phyloP scores from a whole-genome alignment of 2,113 vertebrate genomes.

The Crotophaga sulcirostris region DNA sequence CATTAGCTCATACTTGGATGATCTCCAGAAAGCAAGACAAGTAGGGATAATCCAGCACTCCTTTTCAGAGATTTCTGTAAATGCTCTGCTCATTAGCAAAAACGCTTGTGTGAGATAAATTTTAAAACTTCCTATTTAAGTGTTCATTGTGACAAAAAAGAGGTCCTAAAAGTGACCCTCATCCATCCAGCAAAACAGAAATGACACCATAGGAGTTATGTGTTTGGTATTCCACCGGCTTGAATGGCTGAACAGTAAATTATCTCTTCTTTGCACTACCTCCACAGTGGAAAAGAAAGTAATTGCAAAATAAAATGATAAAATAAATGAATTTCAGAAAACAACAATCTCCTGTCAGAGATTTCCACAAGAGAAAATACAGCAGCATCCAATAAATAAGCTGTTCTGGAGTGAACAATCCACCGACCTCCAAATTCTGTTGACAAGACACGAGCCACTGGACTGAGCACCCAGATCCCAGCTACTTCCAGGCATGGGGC shows the following conservation, averaged over 20 bases:
- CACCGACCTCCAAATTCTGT: background rate
- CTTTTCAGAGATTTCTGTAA: conserved; percentile 11
- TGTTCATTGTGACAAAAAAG: background rate
- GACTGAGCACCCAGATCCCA: background rate
- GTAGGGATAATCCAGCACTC: background rate
- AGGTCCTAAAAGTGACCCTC: background rate
- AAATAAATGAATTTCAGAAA: background rate
- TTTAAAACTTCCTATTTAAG: background rate
- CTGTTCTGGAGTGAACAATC: background rate
- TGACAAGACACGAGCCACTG: background rate
- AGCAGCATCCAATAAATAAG: background rate
- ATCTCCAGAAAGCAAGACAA: conserved; percentile 19
- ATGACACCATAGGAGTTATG: background rate
- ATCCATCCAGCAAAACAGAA: background rate
- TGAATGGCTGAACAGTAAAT: background rate
- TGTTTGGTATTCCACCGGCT: background rate
- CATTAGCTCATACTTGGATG: conserved; percentile 36
- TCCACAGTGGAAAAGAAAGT: background rate
- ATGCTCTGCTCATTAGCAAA: background rate
- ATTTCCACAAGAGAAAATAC: background rate
- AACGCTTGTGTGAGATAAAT: background rate
- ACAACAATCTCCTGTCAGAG: background rate
- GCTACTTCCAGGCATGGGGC: background rate
- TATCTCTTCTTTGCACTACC: background rate
- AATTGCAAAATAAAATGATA: background rate